A percentile compares a stretch with the other conserved stretches of the same genome.
These are phyloP conservation scores for Cephalotes varians DNA, from an alignment of 2,888 invertebrate species.

Conservation along the genomic window DNA sequence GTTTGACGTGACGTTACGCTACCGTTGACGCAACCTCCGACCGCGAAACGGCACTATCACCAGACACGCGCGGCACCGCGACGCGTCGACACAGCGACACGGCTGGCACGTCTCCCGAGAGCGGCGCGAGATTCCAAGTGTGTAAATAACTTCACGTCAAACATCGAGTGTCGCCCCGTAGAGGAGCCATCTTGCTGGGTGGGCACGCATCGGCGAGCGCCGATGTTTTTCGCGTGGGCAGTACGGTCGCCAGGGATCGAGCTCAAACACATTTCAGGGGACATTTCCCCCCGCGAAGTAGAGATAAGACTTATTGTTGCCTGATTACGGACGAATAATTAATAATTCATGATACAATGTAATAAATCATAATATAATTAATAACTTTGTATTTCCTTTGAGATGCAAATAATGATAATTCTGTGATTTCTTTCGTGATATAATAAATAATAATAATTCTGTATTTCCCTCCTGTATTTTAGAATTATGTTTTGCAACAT, in stretches of 20 bases:
- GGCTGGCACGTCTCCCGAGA: constrained; percentile 59
- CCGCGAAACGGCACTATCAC: constrained; percentile 3
- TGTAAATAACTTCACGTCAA: constrained; percentile 84
- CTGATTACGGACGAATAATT: neutral
- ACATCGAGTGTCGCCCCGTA: constrained; percentile 83
- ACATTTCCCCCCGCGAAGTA: neutral
- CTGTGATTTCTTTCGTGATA: neutral
- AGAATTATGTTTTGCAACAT: no score
- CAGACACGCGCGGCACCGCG: constrained; percentile 59
- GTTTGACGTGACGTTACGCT: neutral
- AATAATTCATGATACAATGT: no score
- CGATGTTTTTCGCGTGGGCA: constrained; percentile 75
- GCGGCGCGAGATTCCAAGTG: constrained; percentile 73
- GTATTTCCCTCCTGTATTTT: neutral
- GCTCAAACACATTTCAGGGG: neutral
- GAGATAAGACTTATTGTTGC: neutral
- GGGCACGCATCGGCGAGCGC: constrained; percentile 78
- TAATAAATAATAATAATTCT: neutral
- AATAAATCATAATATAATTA: neutral
- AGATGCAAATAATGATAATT: neutral
- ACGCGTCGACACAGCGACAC: constrained; percentile 52
- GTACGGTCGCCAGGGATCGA: constrained; percentile 9
- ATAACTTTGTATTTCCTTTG: neutral
- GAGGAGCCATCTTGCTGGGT: constrained; percentile 85
- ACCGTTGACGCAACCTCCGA: constrained; percentile 18